phyloP scores from a whole-genome alignment of 2,888 invertebrate species.

The Clanis bilineata region DNA sequence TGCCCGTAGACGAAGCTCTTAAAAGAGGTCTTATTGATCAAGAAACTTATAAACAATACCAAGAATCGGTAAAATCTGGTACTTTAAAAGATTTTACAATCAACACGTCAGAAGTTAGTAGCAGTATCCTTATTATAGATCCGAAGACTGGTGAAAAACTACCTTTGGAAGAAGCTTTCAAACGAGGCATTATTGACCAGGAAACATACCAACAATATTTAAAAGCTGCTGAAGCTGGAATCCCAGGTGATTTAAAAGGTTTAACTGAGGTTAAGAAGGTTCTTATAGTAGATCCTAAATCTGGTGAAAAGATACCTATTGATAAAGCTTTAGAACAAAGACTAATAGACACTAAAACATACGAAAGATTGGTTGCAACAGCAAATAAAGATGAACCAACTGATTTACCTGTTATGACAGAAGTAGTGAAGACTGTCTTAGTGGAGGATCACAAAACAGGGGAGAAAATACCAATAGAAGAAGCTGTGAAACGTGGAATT shows the following conservation, averaged over 20 bases:
- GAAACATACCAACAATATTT: constrained; percentile 10
- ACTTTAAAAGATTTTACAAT: neutral
- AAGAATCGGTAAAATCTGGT: neutral
- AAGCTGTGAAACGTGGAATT: constrained; percentile 4
- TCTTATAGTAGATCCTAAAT: neutral
- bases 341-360: neutral
- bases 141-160: constrained; percentile 82
- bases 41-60: constrained; percentile 13
- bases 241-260: neutral
- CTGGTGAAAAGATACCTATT: constrained; percentile 5
- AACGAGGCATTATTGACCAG: constrained; percentile 47
- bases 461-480: constrained; percentile 17
- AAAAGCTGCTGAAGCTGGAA: neutral
- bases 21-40: constrained; percentile 51
- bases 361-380: neutral
- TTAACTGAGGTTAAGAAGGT: neutral
- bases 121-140: constrained; percentile 22
- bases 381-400: neutral
- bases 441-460: constrained; percentile 12
- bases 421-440: neutral
- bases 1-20: constrained; percentile 79
- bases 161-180: constrained; percentile 83
- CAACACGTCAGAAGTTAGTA: neutral
- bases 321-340: neutral
- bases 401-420: neutral